A percentile compares a stretch with the other conserved stretches of the same genome.
Evolutionary conservation across 2,797 vertebrate genomes (phyloP).

Genomic region (Epinephelus coioides): DNA sequence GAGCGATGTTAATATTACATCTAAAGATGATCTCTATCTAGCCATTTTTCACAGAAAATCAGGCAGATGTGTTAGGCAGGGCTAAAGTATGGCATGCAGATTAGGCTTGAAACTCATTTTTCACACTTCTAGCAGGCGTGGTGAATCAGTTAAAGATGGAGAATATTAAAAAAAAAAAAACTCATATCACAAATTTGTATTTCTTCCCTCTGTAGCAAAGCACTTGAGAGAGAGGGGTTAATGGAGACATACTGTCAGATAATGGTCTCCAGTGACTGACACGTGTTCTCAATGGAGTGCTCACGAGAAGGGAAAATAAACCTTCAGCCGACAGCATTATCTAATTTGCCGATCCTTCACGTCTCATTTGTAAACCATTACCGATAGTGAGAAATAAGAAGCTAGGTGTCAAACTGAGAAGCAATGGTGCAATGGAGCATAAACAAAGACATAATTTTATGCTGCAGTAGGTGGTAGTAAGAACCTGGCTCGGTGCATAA

Average conservation of each 20-base stretch:
- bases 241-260: constrained; percentile 44
- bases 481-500: constrained; percentile 27
- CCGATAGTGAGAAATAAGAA: constrained; percentile 45
- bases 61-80: constrained; percentile 10
- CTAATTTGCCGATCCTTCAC: constrained; percentile 62
- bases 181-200: neutral
- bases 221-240: constrained; percentile 17
- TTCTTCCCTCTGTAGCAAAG: neutral
- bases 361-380: constrained; percentile 65
- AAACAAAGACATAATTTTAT: constrained; percentile 51
- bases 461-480: constrained; percentile 31
- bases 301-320: constrained; percentile 38
- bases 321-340: constrained; percentile 34
- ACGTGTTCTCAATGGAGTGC: constrained; percentile 24
- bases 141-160: neutral
- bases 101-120: constrained; percentile 23
- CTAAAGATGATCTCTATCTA: neutral
- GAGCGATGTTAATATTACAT: neutral
- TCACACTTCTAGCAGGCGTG: constrained; percentile 16
- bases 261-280: constrained; percentile 40
- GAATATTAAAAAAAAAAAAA: neutral
- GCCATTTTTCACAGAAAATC: constrained; percentile 17
- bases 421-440: constrained; percentile 37
- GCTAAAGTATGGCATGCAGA: neutral
- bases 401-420: constrained; percentile 54